These are phyloP conservation scores for Aulostomus chinensis DNA, from an alignment of 2,797 vertebrate species.

Conservation along the genomic window DNA sequence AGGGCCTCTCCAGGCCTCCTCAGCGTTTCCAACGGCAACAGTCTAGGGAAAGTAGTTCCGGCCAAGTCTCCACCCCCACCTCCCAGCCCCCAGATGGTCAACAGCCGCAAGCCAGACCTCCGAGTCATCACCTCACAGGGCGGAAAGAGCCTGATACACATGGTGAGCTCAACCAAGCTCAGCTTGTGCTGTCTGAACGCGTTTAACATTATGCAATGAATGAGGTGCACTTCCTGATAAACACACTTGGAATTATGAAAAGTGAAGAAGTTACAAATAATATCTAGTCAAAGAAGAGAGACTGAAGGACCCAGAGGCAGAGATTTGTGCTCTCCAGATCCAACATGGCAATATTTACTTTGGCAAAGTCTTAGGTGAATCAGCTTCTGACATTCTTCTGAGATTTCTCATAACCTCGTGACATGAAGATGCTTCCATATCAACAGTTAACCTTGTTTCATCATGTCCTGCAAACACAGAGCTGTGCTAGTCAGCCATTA, in stretches of 20 bases:
- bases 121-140: constrained; percentile 97
- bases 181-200: constrained; percentile 18
- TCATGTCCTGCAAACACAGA: too few species aligned
- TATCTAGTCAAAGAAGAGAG: too few species aligned
- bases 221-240: background rate
- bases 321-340: constrained; percentile 8
- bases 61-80: constrained; percentile 89
- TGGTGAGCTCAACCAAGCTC: constrained; percentile 85
- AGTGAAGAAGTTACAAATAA: background rate
- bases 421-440: constrained; percentile 18
- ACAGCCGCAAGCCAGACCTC: constrained; percentile 95
- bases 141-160: constrained; percentile 94
- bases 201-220: constrained; percentile 3
- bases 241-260: background rate
- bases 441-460: constrained; percentile 2
- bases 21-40: constrained; percentile 94
- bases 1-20: constrained; percentile 95
- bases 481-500: too few species aligned
- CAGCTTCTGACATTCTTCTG: constrained; percentile 19
- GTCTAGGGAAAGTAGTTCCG: constrained; percentile 91
- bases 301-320: too few species aligned
- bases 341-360: constrained; percentile 34
- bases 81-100: constrained; percentile 84
- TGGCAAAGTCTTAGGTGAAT: constrained; percentile 37
- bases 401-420: too few species aligned